Evolutionary conservation across 2,888 invertebrate genomes (phyloP).

Genomic region (Nyleta sp.): DNA sequence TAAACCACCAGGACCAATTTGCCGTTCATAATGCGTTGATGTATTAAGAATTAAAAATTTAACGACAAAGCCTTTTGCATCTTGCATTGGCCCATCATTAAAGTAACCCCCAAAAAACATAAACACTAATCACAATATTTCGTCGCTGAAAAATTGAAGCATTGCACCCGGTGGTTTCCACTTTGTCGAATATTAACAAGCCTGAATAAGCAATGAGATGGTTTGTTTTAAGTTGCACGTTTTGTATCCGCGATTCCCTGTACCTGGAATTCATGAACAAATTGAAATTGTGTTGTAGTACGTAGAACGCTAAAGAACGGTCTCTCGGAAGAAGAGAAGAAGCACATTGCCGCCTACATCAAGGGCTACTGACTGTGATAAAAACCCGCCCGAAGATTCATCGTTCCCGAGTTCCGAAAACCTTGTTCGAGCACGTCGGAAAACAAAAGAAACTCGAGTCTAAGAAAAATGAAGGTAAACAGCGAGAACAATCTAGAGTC

Average conservation of each 20-base stretch:
- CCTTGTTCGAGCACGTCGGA: conserved; percentile 54
- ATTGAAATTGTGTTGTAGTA: conserved; percentile 84
- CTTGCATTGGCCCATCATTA: background rate
- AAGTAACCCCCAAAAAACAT: background rate
- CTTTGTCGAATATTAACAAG: background rate
- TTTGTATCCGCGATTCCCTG: conserved; percentile 1
- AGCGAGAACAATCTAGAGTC: conserved; percentile 56
- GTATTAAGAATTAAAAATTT: conserved; percentile 57
- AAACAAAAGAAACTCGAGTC: conserved; percentile 58
- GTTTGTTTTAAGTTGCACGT: conserved; percentile 17
- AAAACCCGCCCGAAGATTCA: conserved; percentile 68
- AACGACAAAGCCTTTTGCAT: conserved; percentile 21
- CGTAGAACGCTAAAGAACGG: conserved; percentile 92
- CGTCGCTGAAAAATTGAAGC: too few species aligned
- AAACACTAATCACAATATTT: conserved; percentile 1
- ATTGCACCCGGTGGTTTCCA: background rate
- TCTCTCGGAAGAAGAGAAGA: conserved; percentile 91
- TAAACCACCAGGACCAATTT: conserved; percentile 58
- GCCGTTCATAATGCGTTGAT: conserved; percentile 52
- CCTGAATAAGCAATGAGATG: background rate
- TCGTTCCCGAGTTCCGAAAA: conserved; percentile 67
- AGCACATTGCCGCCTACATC: conserved; percentile 89
- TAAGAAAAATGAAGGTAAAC: conserved; percentile 63
- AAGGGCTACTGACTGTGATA: conserved; percentile 86
- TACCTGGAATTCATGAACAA: conserved; percentile 30